These are phyloP conservation scores for Grus americana DNA, from an alignment of 2,113 vertebrate genomes.

Conservation along the genomic window DNA sequence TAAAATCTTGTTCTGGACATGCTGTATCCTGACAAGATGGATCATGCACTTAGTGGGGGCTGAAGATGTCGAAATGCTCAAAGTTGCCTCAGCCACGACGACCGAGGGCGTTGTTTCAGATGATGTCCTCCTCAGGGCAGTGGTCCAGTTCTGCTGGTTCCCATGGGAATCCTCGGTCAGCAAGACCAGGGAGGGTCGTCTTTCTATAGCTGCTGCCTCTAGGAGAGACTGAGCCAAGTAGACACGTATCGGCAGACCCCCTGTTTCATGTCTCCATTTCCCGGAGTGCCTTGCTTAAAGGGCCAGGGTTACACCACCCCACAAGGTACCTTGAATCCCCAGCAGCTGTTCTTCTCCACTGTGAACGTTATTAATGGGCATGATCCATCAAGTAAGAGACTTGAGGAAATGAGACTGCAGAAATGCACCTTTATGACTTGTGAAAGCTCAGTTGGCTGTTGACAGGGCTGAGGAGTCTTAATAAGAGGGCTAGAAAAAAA, in stretches of 20 bases:
- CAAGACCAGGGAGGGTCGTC: not conserved
- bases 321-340: not conserved
- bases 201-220: not conserved
- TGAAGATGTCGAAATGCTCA: not conserved
- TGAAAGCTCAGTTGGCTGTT: slow-evolving; percentile 43
- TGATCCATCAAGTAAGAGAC: slow-evolving; percentile 53
- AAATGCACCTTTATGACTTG: slow-evolving; percentile 48
- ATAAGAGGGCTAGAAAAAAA: not conserved
- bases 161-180: not conserved
- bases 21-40: not conserved
- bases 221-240: not conserved
- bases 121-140: not conserved
- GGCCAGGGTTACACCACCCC: not conserved
- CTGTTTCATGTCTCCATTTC: not conserved
- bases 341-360: slow-evolving; percentile 1
- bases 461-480: slow-evolving; percentile 48
- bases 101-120: not conserved
- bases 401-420: slow-evolving; percentile 63
- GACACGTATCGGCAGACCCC: not conserved
- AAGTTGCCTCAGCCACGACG: not conserved
- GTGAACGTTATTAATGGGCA: slow-evolving; percentile 55
- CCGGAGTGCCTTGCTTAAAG: not conserved
- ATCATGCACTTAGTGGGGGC: not conserved
- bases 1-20: not conserved
- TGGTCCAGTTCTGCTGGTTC: not conserved